A percentile compares a stretch with the other conserved stretches of the same genome.
These are phyloP conservation scores for Harpagifer antarcticus DNA, from an alignment of 2,797 vertebrate species.

Conservation along the genomic window DNA sequence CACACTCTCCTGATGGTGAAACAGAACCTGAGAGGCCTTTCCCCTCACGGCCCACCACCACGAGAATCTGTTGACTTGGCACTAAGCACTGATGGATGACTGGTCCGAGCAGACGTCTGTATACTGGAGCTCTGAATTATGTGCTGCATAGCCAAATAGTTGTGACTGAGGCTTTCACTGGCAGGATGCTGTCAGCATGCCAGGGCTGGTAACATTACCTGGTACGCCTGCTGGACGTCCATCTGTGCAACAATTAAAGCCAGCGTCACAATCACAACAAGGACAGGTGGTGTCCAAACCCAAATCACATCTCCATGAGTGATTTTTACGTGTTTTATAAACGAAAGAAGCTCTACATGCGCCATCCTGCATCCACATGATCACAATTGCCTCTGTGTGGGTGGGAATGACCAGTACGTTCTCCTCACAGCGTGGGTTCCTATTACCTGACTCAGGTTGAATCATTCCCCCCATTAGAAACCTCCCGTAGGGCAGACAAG, in stretches of 20 bases:
- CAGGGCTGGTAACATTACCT: slow-evolving; percentile 45
- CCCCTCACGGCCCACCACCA: slow-evolving; percentile 49
- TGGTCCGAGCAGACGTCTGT: slow-evolving; percentile 61
- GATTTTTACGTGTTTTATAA: background rate
- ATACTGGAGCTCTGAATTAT: slow-evolving; percentile 67
- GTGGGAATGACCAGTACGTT: slow-evolving; percentile 1
- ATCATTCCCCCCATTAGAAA: slow-evolving; percentile 57
- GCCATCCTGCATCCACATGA: slow-evolving; percentile 12
- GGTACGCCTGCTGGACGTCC: slow-evolving; percentile 54
- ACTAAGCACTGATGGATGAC: slow-evolving; percentile 72
- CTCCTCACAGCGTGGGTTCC: slow-evolving; percentile 23
- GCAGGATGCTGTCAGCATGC: slow-evolving; percentile 46
- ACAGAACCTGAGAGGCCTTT: slow-evolving; percentile 62
- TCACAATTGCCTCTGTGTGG: slow-evolving; percentile 19
- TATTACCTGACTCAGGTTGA: slow-evolving; percentile 44
- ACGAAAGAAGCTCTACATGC: background rate
- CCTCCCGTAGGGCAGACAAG: slow-evolving; percentile 56
- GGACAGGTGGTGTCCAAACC: slow-evolving; percentile 33
- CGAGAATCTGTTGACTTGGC: slow-evolving; percentile 77
- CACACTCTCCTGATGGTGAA: slow-evolving; percentile 39
- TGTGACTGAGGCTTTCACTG: slow-evolving; percentile 53
- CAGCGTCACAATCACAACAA: background rate
- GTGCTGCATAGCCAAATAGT: slow-evolving; percentile 78
- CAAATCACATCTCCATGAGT: background rate
- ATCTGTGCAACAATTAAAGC: slow-evolving; percentile 43